These are phyloP conservation scores for Oxyteleia sp. DNA, from an alignment of 2,888 invertebrate genomes.

Conservation along the genomic window DNA sequence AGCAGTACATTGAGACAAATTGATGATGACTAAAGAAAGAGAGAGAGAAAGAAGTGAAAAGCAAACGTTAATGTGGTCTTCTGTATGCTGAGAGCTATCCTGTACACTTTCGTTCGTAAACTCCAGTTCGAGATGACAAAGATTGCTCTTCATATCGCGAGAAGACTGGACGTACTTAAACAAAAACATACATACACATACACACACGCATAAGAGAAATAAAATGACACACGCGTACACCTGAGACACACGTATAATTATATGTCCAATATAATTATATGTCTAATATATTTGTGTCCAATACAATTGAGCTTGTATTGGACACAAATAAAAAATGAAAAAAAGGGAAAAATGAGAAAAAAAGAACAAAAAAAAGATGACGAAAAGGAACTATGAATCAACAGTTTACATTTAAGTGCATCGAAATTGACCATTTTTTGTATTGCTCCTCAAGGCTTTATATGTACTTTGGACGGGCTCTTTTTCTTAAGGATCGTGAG, in stretches of 20 bases:
- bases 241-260: constrained; percentile 28
- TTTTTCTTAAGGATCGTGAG: constrained; percentile 70
- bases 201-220: background rate
- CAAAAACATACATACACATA: constrained; percentile 12
- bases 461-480: constrained; percentile 69
- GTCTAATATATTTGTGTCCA: too few species aligned
- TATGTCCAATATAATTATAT: too few species aligned
- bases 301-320: constrained; percentile 60
- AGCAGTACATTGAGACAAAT: constrained; percentile 64
- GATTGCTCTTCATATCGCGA: constrained; percentile 80
- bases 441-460: constrained; percentile 68
- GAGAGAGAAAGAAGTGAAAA: constrained; percentile 44
- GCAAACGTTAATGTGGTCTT: constrained; percentile 47
- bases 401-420: constrained; percentile 79
- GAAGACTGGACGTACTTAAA: constrained; percentile 76
- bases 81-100: constrained; percentile 54
- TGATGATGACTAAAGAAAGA: constrained; percentile 54
- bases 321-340: constrained; percentile 28
- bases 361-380: background rate
- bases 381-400: constrained; percentile 3
- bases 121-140: constrained; percentile 77
- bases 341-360: constrained; percentile 16
- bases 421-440: constrained; percentile 77
- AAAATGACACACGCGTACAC: background rate
- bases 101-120: constrained; percentile 75